Conservation (phyloP, 2,888 invertebrate species). For the Syritta pipiens region DNA sequence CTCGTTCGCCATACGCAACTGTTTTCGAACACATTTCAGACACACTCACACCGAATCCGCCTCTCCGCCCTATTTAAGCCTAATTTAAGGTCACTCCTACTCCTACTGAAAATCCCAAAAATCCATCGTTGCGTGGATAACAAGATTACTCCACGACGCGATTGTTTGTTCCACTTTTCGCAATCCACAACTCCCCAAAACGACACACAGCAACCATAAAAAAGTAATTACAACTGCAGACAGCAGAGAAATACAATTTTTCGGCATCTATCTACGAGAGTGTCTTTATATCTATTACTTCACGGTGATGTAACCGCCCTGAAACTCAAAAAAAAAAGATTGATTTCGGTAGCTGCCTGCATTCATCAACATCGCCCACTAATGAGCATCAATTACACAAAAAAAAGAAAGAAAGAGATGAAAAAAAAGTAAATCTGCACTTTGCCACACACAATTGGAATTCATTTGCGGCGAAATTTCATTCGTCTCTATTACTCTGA, state of each 20-base stretch:
- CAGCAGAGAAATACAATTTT: too few relatives aligned
- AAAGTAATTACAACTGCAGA: conserved; percentile 25
- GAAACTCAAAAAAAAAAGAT: conserved; percentile 15
- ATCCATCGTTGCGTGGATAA: background rate
- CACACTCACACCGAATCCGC: background rate
- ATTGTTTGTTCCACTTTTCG: conserved; percentile 42
- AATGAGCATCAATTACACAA: conserved; percentile 52
- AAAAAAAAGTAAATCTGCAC: conserved; percentile 42
- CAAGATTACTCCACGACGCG: conserved; percentile 3
- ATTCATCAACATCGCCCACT: conserved; percentile 41
- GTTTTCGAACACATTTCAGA: too few relatives aligned
- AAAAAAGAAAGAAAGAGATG: conserved; percentile 10
- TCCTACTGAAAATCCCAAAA: background rate
- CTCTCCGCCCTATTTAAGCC: background rate
- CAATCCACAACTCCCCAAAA: background rate
- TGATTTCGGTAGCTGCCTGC: conserved; percentile 19
- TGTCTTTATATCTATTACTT: conserved; percentile 38
- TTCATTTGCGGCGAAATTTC: conserved; percentile 49
- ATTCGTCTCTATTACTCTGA: background rate
- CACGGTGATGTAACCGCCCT: conserved; percentile 51
- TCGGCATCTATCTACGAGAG: background rate
- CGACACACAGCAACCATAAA: background rate
- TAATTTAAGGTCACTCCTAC: conserved; percentile 1
- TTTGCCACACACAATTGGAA: conserved; percentile 38
- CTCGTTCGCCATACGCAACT: too few relatives aligned